A percentile compares a stretch with the other conserved stretches of the same genome.
Evolutionary conservation across 2,113 vertebrate genomes (phyloP).

Genomic region (Aptenodytes patagonicus): DNA sequence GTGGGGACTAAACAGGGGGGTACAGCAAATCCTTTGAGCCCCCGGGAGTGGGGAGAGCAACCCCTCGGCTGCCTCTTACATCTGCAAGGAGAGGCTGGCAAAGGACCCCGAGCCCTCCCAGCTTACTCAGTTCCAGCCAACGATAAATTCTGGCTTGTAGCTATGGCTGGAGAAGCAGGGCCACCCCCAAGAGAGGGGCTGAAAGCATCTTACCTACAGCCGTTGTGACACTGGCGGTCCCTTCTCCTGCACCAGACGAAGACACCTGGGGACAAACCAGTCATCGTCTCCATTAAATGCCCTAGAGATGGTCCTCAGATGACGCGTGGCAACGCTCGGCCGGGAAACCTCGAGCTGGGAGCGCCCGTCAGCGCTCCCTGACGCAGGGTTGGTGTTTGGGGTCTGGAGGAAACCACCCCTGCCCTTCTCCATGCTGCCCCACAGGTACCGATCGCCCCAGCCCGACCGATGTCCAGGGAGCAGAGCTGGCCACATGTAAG

Average conservation of each 20-base stretch:
- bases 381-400: fast-evolving
- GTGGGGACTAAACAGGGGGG: neutral
- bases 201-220: neutral
- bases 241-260: neutral
- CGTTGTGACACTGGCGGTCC: fast-evolving
- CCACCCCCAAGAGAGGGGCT: neutral
- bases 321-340: fast-evolving
- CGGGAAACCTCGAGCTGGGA: neutral
- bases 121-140: neutral
- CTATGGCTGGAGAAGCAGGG: neutral
- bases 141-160: neutral
- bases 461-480: neutral
- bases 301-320: neutral
- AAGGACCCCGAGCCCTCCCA: neutral
- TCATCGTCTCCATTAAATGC: fast-evolving
- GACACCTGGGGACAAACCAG: constrained; percentile 6
- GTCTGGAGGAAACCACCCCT: neutral
- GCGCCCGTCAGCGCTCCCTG: neutral
- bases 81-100: neutral
- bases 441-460: neutral
- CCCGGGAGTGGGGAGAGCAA: neutral
- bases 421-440: neutral
- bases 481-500: fast-evolving
- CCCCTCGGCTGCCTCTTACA: neutral
- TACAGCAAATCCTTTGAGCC: neutral